Evolutionary conservation across 2,888 invertebrate species (phyloP).

Genomic region (Arenicola marina): DNA sequence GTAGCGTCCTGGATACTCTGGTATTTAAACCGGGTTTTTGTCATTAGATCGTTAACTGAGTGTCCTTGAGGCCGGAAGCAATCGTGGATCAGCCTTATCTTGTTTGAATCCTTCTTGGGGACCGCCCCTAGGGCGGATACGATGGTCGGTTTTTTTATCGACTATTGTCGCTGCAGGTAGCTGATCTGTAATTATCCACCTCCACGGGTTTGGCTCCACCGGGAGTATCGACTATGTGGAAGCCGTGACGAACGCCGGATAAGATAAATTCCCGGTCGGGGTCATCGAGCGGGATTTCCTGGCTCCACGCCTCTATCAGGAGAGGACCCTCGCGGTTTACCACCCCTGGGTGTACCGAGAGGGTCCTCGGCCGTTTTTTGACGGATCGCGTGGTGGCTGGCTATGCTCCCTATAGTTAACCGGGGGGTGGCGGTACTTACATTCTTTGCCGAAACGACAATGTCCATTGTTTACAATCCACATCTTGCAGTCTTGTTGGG

Average conservation of each 20-base stretch:
- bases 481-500: background rate
- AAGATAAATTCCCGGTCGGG: background rate
- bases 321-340: background rate
- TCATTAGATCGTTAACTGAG: background rate
- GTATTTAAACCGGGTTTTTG: background rate
- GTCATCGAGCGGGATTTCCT: background rate
- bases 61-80: background rate
- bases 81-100: background rate
- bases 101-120: background rate
- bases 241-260: background rate
- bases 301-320: background rate
- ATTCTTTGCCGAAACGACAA: background rate
- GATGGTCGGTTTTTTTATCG: background rate
- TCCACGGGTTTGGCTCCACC: background rate
- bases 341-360: background rate
- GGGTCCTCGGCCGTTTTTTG: background rate
- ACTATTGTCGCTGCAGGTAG: background rate
- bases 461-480: background rate
- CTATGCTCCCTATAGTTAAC: too few relatives aligned
- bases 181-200: conserved; percentile 2
- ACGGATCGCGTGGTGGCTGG: too few relatives aligned
- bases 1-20: background rate
- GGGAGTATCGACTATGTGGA: background rate
- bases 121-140: background rate
- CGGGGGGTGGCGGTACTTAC: background rate